Base-by-base conservation (phyloP, 2,113 vertebrate species). In the Eptesicus fuscus region DNA sequence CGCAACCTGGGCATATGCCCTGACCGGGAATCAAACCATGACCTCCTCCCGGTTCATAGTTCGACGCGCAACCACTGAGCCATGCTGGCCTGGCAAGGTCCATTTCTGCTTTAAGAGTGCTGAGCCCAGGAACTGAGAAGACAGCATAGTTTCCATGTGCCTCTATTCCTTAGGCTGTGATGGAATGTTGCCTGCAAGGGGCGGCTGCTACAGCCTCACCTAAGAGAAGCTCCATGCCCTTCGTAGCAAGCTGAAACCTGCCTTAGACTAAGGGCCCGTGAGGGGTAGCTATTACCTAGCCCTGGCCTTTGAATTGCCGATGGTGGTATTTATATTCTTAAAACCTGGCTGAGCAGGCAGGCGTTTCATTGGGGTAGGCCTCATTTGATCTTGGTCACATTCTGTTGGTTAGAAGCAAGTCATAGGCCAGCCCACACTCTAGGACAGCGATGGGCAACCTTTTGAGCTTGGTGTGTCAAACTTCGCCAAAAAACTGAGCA, bases 241-340 rank as follows among this genome's bases (percentile, higher is more conserved):
- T 18, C 4, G 3, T 2, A 71, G 84, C 97, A 95, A 82, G 96
- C 76, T 69, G 90, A 30, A 70, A 96, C 96, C 91, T 95, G 96
- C 61, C 79, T n/a, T 9, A 16, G 63, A 61, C n/a, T 11, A 9
- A 35, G 51, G 71, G 47, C 90, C 83, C 25, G 10, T 17, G n/a
- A 40, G 74, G 78, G 56, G 65, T 84, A 95, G 90, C 94, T 92
- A 88, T 95, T 90, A 90, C 90, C 63, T 7, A 37, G 44, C 59
- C 69, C 49, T 56, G 40, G 96, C 80, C 95, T 96, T 95, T 93
- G 95, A 93, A 84, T 90, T 37, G 90, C 59, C 6, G 13, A 28
- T 47, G 73, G 90, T 84, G 85, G 61, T 94, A 25, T 93, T 95
- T 96, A 88, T 9, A 37, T 88, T 71, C 90, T 88, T 44, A 67